Evolutionary conservation across 2,888 invertebrate species (phyloP), one percentile per base, ranked within the genome.

Genomic region (Eupithecia abbreviata): DNA sequence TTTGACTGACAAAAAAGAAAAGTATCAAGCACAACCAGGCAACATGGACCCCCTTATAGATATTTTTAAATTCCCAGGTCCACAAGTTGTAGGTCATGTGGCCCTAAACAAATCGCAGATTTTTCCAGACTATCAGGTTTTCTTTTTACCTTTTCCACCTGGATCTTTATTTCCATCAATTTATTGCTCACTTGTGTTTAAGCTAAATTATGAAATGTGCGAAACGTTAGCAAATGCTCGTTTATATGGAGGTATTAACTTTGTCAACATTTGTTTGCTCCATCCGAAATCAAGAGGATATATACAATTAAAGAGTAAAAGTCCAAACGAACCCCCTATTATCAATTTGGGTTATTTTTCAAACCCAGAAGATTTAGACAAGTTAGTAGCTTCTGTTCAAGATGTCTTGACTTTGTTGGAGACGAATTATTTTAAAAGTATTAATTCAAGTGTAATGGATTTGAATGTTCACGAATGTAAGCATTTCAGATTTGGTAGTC

Each of bases 241-340:
- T 9, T 58, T 68, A 9, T n/a, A 72, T 30, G 65, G 69, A 13
- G 77, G 75, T 73, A 1, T 74, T 5, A 7, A 82, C 12, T 51
- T 74, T n/a, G 15, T 62, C 6, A 45, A 67, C 73, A 15, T 82
- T 4, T 18, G 73, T 12, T 65, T 73, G 0, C 74, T 84, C 41
- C 81, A 81, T 45, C 80, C 82, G 0, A 71, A 80, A 55, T 84
- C 83, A 13, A 80, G 73, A 45, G 83, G 83, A 3, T 71, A 65
- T 7, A 65, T 84, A 9, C 55, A 49, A 47, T 47, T 84, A 41
- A 72, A 66, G 69, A 96, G 58, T 97, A 97, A 2, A 96, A 97
- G 0, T 92, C 95, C 58, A 96, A 96, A 77, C 90, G 95, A 3
- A 2, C 71, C 78, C 15, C 77, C 82, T 82, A 95, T 78, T 97